Evolutionary conservation across 1,140 invertebrate genomes (phyloP).

Genomic region (Holotrichia oblita): DNA sequence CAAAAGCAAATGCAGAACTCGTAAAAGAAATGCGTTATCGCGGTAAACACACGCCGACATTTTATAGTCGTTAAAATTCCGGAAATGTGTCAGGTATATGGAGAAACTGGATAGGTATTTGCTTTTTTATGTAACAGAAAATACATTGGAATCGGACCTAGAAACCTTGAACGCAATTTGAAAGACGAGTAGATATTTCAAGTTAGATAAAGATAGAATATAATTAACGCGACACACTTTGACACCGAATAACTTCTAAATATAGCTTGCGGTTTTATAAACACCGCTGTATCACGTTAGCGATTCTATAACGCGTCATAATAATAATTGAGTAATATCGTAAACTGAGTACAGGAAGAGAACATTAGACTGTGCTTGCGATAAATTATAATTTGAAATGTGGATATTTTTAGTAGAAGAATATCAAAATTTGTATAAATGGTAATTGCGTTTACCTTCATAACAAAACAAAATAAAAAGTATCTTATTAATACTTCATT

Average conservation of each 20-base stretch:
- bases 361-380: too few relatives aligned
- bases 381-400: too few relatives aligned
- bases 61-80: not conserved
- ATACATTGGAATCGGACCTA: not conserved
- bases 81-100: constrained; percentile 13
- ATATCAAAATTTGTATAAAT: too few relatives aligned
- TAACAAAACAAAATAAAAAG: too few relatives aligned
- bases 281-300: not conserved
- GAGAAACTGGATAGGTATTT: not conserved
- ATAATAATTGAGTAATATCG: too few relatives aligned
- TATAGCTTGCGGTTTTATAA: not conserved
- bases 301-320: not conserved
- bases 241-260: not conserved
- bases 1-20: too few relatives aligned
- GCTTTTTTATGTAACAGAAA: constrained; percentile 2
- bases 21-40: too few relatives aligned
- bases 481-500: too few relatives aligned
- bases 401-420: too few relatives aligned
- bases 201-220: not conserved
- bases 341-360: too few relatives aligned
- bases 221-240: not conserved
- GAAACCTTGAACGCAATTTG: constrained; percentile 13
- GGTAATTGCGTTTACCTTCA: too few relatives aligned
- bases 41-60: not conserved
- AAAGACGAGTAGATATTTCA: not conserved